Base-by-base conservation (phyloP, 35 echinoderm and acorn worm genomes). In the Amphiura filiformis region DNA sequence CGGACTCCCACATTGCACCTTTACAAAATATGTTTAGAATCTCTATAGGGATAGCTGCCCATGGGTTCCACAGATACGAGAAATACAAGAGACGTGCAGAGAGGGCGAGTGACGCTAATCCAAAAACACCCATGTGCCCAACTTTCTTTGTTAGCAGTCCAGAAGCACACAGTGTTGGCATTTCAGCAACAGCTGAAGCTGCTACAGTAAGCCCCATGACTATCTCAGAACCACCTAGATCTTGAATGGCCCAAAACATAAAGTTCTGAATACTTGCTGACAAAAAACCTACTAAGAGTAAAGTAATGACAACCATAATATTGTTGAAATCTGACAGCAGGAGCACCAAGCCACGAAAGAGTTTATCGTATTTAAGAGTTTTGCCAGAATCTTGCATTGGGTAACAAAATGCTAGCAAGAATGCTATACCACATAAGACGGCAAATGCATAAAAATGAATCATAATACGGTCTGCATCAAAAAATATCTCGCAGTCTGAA, bases 191-290 rank as follows among this genome's bases (percentile, higher is more conserved):
- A 30, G 81, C 61, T 0, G 88, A 37, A 5, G 91, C 70, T 47
- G 80, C 49, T n/a, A 95, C 44, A 14, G 52, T 37, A 0, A 88
- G 34, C 23, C 93, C 93, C 84, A 95, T 91, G 32, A 78, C 56
- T 2, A 87, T 39, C 39, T 95, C 89, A 32, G 85, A 75, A 36
- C 93, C 89, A 13, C 80, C 65, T 17, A 91, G 37, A 37, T 95
- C 93, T 56, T 88, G 88, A n/a, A 95, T 36, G 33, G 84, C 37
- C 93, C 93, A 95, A 81, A 95, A 95, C 41, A 95, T 38, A 80
- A 88, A 95, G 28, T 78, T 82, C 13, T 77, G 57, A 32, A 82
- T 88, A 77, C 77, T 83, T 20, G 93, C 84, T 75, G 78, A 47
- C 22, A 95, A 35, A 20, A 82, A 40, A 57, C 85, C 89, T 14